phyloP scores from a whole-genome alignment of 2,797 vertebrate species.

The Myiothlypis coronata region DNA sequence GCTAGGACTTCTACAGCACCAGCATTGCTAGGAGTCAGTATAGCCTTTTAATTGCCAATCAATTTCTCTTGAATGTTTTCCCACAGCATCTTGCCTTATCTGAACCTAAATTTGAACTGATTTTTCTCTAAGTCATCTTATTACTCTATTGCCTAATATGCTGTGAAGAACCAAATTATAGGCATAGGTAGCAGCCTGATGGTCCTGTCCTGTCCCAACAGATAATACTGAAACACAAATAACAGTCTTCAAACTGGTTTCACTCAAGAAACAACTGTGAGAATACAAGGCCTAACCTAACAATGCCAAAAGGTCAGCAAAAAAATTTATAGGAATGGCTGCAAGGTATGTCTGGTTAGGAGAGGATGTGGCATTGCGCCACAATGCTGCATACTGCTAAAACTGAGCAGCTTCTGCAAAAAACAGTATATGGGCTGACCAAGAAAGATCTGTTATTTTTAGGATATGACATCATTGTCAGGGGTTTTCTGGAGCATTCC shows the following conservation, averaged over 20 bases:
- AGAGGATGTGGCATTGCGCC: neutral
- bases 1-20: neutral
- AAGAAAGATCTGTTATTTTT: constrained; percentile 13
- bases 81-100: neutral
- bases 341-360: neutral
- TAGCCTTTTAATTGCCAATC: neutral
- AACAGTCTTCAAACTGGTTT: neutral
- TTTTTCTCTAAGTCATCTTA: neutral
- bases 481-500: constrained; percentile 25
- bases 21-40: neutral
- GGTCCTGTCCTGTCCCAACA: neutral
- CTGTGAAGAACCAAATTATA: neutral
- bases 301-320: neutral
- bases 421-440: neutral
- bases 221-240: neutral
- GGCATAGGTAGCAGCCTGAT: neutral
- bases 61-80: neutral
- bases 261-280: neutral
- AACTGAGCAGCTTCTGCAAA: neutral
- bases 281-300: neutral
- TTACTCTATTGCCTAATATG: neutral
- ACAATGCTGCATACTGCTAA: neutral
- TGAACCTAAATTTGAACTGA: neutral
- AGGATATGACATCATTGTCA: constrained; percentile 25
- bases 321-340: neutral